Evolutionary conservation across 1,140 invertebrate species (phyloP), one percentile per base, ranked within the genome.

Genomic region (Drosophila insularis): DNA sequence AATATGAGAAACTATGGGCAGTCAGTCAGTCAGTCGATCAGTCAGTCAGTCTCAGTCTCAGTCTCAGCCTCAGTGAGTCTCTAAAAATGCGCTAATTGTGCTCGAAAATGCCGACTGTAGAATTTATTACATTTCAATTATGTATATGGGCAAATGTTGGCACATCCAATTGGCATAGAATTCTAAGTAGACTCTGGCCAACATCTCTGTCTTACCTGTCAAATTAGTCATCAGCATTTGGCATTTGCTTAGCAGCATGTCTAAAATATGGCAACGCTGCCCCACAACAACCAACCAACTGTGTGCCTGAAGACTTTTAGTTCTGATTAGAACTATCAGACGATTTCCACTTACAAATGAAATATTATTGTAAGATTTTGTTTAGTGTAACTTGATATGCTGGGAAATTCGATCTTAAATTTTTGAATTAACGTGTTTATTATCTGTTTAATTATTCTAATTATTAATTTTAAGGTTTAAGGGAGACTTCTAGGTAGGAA

Each of bases 71-170:
- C 10, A 4, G 19, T 2, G 19, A 50, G 43, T 50, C 19, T 61
- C 59, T 58, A 58, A 77, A 77, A 77, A 74, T 63, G 70, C 75
- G 76, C 84, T 87, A 87, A 87, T 87, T 87, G 84, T 81, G 70
- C 73, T 89, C 84, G 80, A 87, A 87, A 87, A 78, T 69, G 39
- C 69, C 17, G 55, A 50, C 37, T 53, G 59, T 69, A 89, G 84
- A 87, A 87, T 87, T 87, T 87, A 87, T 87, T 89, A 87, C 80
- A 79, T 89, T 80, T 87, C 84, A 87, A 87, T 87, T 89, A 87
- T 87, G 85, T 89, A 80, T 86, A 86, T 86, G 81, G 82, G 65
- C 78, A 86, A 86, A 77, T 89, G 84, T 78, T 89, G 84, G 46
- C 68, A 68, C 72, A 67, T 54, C 67, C 82, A 89, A 84, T 89